Evolutionary conservation across 2,888 invertebrate genomes (phyloP), one percentile per base, ranked within the genome.

Genomic region (Luffia ferchaultella): DNA sequence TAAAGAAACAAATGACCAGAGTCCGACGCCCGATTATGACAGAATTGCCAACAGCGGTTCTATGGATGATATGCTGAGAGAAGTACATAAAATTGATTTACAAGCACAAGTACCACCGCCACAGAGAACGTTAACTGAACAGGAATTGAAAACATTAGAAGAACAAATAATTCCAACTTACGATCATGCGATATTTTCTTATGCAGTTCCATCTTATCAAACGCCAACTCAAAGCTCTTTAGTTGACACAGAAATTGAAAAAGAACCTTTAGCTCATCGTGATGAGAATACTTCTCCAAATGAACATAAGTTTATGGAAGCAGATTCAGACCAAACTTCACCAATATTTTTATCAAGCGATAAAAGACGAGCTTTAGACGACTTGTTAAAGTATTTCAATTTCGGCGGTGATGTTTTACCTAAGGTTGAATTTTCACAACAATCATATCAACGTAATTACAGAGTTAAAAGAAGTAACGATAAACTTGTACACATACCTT

Each of bases 341-440:
- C 52, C 19, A 5, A 2, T 1, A 2, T 18, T 56, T 46, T 57
- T 80, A 51, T 66, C 64, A 48, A 62, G 66, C 17, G 77, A 80
- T 50, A 77, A 76, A 59, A 78, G 71, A 57, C 72, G 76, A 62
- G 70, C 75, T 1, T 70, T 85, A 12, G 83, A 85, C 55, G 80
- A 79, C 41, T 61, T 85, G 50, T 60, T 84, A 46, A 68, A 67
- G 59, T 75, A 76, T 65, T 78, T 84, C 48, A 67, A 76, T 42
- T 71, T 73, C 62, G 66, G 68, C 58, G 72, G 66, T 30, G 5
- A 15, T 16, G n/a, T 15, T 46, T 16, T 15, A 42, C 20, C 7
- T 15, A 18, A 16, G 12, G 3, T 16, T 9, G 16, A 16, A 15
- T 17, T 17, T 45, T 7, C 45, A 3, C 45, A 2, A 45, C 51